phyloP scores from a whole-genome alignment of 2,797 vertebrate genomes.

The Echeneis naucrates region DNA sequence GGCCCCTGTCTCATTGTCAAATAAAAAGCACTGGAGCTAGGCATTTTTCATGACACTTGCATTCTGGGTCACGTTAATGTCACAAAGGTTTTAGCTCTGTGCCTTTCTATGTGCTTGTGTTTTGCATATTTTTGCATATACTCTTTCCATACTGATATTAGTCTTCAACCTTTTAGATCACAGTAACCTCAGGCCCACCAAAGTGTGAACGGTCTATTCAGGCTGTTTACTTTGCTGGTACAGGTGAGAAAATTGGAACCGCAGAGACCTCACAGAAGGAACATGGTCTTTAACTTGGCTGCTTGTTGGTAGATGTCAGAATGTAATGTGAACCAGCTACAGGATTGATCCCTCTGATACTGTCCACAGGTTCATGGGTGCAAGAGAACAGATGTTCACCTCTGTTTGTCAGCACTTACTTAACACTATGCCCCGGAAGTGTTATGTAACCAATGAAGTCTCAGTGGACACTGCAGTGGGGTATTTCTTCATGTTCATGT shows the following conservation, averaged over 20 bases:
- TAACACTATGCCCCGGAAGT: background rate
- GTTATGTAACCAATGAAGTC: background rate
- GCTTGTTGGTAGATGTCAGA: slow-evolving; percentile 2
- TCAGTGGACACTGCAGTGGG: background rate
- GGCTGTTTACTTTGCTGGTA: slow-evolving; percentile 13
- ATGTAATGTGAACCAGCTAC: slow-evolving; percentile 16
- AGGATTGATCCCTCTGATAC: slow-evolving; percentile 26
- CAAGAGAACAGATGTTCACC: slow-evolving; percentile 14
- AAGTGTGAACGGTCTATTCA: background rate
- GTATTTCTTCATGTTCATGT: background rate
- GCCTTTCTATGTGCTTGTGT: slow-evolving; percentile 11
- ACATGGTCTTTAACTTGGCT: too few relatives aligned
- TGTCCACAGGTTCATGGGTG: slow-evolving; percentile 10
- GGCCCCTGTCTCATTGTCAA: slow-evolving; percentile 12
- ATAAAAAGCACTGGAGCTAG: slow-evolving; percentile 21
- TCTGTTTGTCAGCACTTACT: slow-evolving; percentile 14
- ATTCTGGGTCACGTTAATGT: slow-evolving; percentile 19
- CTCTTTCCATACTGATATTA: slow-evolving; percentile 14
- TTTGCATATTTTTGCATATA: slow-evolving; percentile 65
- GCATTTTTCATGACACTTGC: slow-evolving; percentile 14
- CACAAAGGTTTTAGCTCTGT: slow-evolving; percentile 11
- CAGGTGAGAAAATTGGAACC: slow-evolving; percentile 46
- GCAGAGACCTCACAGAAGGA: too few relatives aligned
- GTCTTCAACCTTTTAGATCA: slow-evolving; percentile 22
- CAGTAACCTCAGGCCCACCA: slow-evolving; percentile 26